A percentile compares a stretch with the other conserved stretches of the same genome.
These are phyloP conservation scores for Phymastichus coffea DNA, from an alignment of 1,140 invertebrate species.

Conservation along the genomic window DNA sequence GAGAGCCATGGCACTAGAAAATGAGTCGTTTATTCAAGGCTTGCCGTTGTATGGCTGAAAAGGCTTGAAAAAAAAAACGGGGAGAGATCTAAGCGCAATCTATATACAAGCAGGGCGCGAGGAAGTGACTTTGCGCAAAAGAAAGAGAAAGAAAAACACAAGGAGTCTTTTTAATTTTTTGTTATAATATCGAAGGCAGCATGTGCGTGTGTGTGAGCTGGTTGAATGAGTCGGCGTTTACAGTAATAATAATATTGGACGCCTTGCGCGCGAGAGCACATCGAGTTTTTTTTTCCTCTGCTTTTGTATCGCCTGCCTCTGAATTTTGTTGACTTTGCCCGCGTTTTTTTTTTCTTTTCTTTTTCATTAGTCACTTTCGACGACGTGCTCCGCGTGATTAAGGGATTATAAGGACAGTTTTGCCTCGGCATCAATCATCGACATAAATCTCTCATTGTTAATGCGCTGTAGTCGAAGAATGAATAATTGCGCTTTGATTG, in stretches of 20 bases:
- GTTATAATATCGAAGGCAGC: not conserved
- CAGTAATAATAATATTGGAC: constrained; percentile 17
- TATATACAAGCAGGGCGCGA: not conserved
- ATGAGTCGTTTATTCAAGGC: not conserved
- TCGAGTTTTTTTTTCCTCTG: not conserved
- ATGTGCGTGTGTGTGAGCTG: not conserved
- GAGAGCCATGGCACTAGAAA: too few species aligned
- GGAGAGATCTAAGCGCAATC: constrained; percentile 1
- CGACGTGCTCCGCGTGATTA: too few species aligned
- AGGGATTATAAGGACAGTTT: too few species aligned
- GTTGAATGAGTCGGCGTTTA: constrained; percentile 11
- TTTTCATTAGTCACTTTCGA: not conserved
- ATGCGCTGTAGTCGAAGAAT: too few species aligned
- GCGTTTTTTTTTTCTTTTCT: not conserved
- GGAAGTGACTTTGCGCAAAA: constrained; percentile 19
- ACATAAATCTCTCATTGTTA: too few species aligned
- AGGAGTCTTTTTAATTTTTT: constrained; percentile 21
- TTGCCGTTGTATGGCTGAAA: not conserved
- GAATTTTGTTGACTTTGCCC: not conserved
- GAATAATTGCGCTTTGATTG: too few species aligned
- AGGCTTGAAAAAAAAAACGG: not conserved
- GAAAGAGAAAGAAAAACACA: constrained; percentile 7
- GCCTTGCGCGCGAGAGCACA: not conserved
- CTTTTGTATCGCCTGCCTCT: not conserved
- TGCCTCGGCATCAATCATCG: too few species aligned